Conservation (phyloP, 2,888 invertebrate genomes). For the Smittia sp. region DNA sequence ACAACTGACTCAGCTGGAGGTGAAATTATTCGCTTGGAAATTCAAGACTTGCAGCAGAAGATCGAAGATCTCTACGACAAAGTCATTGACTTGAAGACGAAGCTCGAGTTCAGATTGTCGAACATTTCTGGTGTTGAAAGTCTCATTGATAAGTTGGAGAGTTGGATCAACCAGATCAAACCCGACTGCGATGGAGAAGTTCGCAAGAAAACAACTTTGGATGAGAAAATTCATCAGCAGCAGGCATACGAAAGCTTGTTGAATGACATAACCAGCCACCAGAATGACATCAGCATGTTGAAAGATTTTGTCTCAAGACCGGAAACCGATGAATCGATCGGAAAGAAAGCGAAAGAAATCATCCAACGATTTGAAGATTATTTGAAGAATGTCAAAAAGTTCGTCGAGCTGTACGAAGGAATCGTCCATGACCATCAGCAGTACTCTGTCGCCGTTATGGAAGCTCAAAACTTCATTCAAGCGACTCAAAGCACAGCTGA, state of each 20-base stretch:
- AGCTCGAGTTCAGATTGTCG: conserved; percentile 77
- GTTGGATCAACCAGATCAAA: conserved; percentile 76
- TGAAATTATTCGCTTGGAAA: conserved; percentile 76
- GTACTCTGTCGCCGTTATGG: conserved; percentile 81
- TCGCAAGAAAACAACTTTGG: conserved; percentile 78
- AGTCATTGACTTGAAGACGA: conserved; percentile 72
- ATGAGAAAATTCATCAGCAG: conserved; percentile 86
- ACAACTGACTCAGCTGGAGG: conserved; percentile 84
- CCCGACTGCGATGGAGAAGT: conserved; percentile 73
- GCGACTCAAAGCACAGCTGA: conserved; percentile 77
- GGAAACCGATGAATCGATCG: conserved; percentile 71
- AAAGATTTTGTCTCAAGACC: conserved; percentile 77
- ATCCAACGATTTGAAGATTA: conserved; percentile 70
- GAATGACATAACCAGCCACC: conserved; percentile 80
- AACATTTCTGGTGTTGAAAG: conserved; percentile 92
- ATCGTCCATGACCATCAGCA: conserved; percentile 87
- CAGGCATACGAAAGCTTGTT: conserved; percentile 77
- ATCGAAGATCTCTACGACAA: conserved; percentile 79
- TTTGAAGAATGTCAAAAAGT: conserved; percentile 67
- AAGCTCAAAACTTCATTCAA: conserved; percentile 83
- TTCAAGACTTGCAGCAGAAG: conserved; percentile 79
- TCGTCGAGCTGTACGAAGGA: conserved; percentile 80
- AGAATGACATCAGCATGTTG: conserved; percentile 79
- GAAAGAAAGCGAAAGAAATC: conserved; percentile 66
- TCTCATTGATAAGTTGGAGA: conserved; percentile 70